A percentile compares a stretch with the other conserved stretches of the same genome.
Evolutionary conservation across 1,140 invertebrate species (phyloP).

Genomic region (Lepidurus arcticus): DNA sequence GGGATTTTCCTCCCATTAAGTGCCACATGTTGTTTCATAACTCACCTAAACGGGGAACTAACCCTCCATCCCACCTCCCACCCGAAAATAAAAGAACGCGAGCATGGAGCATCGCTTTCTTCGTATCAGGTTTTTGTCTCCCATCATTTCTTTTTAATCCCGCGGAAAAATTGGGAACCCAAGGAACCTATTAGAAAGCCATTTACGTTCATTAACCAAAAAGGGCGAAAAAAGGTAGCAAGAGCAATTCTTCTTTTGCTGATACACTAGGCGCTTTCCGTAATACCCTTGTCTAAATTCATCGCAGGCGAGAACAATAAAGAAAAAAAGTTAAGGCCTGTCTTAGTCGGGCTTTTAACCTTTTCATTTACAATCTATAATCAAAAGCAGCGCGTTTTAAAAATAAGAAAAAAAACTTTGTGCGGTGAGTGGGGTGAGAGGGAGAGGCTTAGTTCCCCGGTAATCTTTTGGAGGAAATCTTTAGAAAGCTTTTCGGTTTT

Average conservation of each 20-base stretch:
- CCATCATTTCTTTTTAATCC: constrained; percentile 19
- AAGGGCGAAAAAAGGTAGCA: background rate
- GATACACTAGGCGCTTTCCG: background rate
- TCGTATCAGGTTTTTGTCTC: background rate
- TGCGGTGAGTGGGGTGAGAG: too few species aligned
- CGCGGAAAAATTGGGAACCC: background rate
- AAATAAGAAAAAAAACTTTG: too few species aligned
- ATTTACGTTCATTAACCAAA: constrained; percentile 16
- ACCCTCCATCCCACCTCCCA: background rate
- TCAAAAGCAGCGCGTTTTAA: background rate
- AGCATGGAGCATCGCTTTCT: background rate
- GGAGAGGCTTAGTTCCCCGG: too few species aligned
- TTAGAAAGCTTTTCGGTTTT: too few species aligned
- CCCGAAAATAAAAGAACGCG: background rate
- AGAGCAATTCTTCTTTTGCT: background rate
- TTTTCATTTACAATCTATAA: background rate
- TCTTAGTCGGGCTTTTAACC: constrained; percentile 9
- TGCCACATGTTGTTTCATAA: constrained; percentile 16
- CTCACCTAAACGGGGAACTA: background rate
- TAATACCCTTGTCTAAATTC: background rate
- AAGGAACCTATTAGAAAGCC: constrained; percentile 3
- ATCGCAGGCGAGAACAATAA: background rate
- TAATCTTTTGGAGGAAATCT: too few species aligned
- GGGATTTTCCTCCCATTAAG: constrained; percentile 15
- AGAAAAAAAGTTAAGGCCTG: background rate